phyloP scores from a whole-genome alignment of 37 sponge, comb jelly and placozoan genomes.

The Tethya wilhelma region DNA sequence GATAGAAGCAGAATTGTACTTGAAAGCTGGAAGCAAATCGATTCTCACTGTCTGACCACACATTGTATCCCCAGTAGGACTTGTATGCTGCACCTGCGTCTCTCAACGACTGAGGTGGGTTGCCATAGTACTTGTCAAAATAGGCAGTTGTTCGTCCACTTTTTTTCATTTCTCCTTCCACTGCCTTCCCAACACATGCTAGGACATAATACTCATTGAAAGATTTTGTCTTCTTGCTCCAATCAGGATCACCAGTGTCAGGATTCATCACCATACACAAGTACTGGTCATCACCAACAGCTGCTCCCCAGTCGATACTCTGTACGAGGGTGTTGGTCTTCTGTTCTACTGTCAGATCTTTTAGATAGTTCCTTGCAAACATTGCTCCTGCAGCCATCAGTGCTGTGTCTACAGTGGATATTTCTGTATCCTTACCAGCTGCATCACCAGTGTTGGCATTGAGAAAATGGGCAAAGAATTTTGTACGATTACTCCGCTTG shows the following conservation, averaged over 20 bases:
- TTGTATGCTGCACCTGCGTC: not conserved
- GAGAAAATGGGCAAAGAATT: conserved; percentile 5
- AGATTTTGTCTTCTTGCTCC: not conserved
- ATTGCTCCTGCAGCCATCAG: conserved; percentile 7
- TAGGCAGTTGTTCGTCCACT: not conserved
- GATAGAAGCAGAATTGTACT: not conserved
- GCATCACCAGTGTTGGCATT: not conserved
- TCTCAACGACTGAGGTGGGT: not conserved
- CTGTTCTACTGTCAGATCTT: conserved; percentile 3
- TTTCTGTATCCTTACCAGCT: not conserved
- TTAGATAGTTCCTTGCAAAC: conserved; percentile 6
- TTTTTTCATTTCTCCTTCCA: not conserved
- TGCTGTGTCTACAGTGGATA: conserved; percentile 14
- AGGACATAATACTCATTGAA: not conserved
- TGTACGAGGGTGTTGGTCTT: not conserved
- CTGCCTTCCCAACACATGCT: not conserved
- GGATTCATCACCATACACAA: not conserved
- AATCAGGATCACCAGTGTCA: not conserved
- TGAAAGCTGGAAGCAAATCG: not conserved
- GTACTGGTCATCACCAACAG: not conserved
- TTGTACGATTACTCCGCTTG: not conserved
- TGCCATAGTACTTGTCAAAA: not conserved
- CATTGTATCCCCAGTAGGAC: not conserved
- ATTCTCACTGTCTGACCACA: not conserved
- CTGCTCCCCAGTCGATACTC: conserved; percentile 6